phyloP scores from a whole-genome alignment of 2,888 invertebrate genomes.

The Ormyrus thymus region DNA sequence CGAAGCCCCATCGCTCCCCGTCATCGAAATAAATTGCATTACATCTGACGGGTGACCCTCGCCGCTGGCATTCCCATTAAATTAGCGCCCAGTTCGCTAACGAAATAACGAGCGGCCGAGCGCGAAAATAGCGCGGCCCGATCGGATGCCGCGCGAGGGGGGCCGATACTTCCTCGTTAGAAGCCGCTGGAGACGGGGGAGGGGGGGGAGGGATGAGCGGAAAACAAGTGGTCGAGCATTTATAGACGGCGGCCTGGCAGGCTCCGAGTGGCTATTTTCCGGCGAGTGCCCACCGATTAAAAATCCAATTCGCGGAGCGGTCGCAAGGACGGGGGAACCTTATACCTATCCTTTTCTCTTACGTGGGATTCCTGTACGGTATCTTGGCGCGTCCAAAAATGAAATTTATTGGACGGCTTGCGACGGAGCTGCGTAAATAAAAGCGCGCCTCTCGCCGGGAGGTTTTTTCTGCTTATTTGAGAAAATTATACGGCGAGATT shows the following conservation, averaged over 20 bases:
- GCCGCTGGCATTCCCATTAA: conserved; percentile 41
- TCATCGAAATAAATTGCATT: conserved; percentile 32
- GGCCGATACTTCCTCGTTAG: conserved; percentile 42
- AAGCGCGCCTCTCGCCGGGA: neutral
- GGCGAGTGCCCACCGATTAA: conserved; percentile 74
- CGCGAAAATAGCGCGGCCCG: conserved; percentile 33
- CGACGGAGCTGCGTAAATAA: conserved; percentile 3
- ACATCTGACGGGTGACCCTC: conserved; percentile 28
- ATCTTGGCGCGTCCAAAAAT: neutral
- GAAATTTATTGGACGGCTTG: conserved; percentile 15
- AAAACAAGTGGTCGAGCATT: conserved; percentile 71
- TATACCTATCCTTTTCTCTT: conserved; percentile 16
- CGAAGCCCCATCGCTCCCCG: neutral
- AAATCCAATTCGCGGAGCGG: conserved; percentile 69
- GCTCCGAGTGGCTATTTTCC: conserved; percentile 74
- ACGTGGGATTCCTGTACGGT: neutral
- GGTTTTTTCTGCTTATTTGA: too few species aligned
- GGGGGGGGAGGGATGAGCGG: conserved; percentile 10
- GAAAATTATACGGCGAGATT: too few species aligned
- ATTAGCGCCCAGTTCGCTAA: conserved; percentile 43
- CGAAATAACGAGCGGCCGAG: conserved; percentile 42
- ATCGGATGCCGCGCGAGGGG: conserved; percentile 7
- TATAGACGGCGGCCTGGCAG: conserved; percentile 62
- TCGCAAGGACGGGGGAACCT: conserved; percentile 43
- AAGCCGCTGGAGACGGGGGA: conserved; percentile 9